Percentiles rank a stretch among this genome's conserved stretches.
These are phyloP conservation scores for Crenichthys baileyi DNA, from an alignment of 2,797 vertebrate genomes.

Conservation along the genomic window DNA sequence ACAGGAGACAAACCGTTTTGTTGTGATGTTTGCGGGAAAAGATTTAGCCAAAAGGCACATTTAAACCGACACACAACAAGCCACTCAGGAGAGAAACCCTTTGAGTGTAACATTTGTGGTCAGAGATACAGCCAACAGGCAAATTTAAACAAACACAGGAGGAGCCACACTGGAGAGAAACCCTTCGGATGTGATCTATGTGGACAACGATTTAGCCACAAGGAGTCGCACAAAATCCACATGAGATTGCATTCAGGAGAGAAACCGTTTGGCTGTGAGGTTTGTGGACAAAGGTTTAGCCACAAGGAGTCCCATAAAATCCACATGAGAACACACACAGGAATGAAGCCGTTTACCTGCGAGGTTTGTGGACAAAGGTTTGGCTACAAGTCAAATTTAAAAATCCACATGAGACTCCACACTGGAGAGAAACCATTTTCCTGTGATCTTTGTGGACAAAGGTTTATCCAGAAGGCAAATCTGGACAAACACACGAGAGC, in stretches of 20 bases:
- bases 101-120: not conserved
- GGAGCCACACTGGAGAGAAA: slow-evolving; percentile 2
- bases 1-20: not conserved
- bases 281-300: slow-evolving; percentile 4
- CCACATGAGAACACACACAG: slow-evolving; percentile 1
- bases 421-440: not conserved
- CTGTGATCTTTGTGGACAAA: not conserved
- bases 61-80: not conserved
- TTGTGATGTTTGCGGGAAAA: slow-evolving; percentile 5
- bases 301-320: slow-evolving; percentile 4
- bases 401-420: slow-evolving; percentile 7
- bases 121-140: slow-evolving; percentile 5
- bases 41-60: slow-evolving; percentile 1
- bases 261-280: slow-evolving; percentile 1
- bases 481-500: slow-evolving; percentile 1
- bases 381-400: slow-evolving; percentile 4
- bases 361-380: not conserved
- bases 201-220: not conserved
- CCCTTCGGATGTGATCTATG: not conserved
- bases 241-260: slow-evolving; percentile 3
- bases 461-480: not conserved
- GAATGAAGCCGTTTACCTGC: not conserved
- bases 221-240: slow-evolving; percentile 6
- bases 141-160: not conserved
- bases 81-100: slow-evolving; percentile 1